A percentile compares a stretch with the other conserved stretches of the same genome.
Evolutionary conservation across 1,140 invertebrate genomes (phyloP).

Genomic region (Procambarus clarkii): DNA sequence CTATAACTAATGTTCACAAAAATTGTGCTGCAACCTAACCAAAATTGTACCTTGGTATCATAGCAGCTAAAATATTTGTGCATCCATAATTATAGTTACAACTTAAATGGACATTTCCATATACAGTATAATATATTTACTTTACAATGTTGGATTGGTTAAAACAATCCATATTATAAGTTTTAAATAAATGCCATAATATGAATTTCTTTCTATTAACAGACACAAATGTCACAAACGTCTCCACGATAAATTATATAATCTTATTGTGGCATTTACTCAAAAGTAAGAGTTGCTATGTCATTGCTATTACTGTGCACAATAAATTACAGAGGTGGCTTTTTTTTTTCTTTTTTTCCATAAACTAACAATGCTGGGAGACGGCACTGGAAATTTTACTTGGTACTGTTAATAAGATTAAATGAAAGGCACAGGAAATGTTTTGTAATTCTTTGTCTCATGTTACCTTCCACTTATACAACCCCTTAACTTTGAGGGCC

Average conservation of each 20-base stretch:
- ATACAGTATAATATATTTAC: not conserved
- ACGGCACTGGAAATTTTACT: not conserved
- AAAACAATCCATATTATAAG: not conserved
- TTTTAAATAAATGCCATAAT: constrained; percentile 7
- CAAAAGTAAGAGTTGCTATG: not conserved
- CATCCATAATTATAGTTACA: constrained; percentile 9
- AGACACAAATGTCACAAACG: not conserved
- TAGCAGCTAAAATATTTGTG: not conserved
- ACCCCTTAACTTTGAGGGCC: not conserved
- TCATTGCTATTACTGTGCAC: not conserved
- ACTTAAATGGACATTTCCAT: not conserved
- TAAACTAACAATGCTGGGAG: not conserved
- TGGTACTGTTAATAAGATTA: not conserved
- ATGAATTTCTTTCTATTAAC: not conserved
- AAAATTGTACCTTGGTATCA: not conserved
- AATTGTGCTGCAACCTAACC: constrained; percentile 11
- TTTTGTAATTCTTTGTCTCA: constrained; percentile 11
- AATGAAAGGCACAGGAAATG: constrained; percentile 7
- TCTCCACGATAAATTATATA: not conserved
- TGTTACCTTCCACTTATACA: constrained; percentile 1
- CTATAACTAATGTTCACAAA: constrained; percentile 17
- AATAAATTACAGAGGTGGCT: not conserved
- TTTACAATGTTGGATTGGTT: constrained; percentile 1
- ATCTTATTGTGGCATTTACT: constrained; percentile 8
- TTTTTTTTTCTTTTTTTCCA: not conserved